Evolutionary conservation across 2,888 invertebrate species (phyloP).

Genomic region (Ormyrus nitidulus): DNA sequence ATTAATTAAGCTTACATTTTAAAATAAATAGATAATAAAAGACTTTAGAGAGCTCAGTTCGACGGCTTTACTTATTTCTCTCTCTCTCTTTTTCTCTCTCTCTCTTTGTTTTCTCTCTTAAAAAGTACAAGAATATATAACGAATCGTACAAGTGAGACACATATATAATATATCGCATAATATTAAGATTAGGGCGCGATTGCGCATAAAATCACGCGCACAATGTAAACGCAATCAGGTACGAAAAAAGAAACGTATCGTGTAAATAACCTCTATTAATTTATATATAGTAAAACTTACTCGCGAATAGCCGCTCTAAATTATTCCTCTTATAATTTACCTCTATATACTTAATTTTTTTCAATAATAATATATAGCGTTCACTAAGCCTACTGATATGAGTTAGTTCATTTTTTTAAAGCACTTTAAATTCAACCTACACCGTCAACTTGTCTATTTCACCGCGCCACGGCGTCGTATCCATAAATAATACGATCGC

Average conservation of each 20-base stretch:
- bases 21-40: constrained; percentile 31
- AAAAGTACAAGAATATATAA: constrained; percentile 52
- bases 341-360: constrained; percentile 41
- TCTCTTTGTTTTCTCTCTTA: constrained; percentile 28
- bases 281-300: constrained; percentile 60
- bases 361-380: constrained; percentile 62
- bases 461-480: background rate
- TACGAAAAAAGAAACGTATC: constrained; percentile 56
- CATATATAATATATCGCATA: constrained; percentile 30
- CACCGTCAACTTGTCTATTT: constrained; percentile 31
- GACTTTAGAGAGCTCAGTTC: constrained; percentile 39
- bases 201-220: constrained; percentile 36
- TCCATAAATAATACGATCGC: constrained; percentile 12
- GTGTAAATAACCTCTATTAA: constrained; percentile 54
- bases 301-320: constrained; percentile 59
- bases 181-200: constrained; percentile 40
- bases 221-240: constrained; percentile 59
- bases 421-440: constrained; percentile 74
- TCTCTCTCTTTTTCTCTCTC: constrained; percentile 14
- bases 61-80: constrained; percentile 36
- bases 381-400: constrained; percentile 71
- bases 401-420: constrained; percentile 73
- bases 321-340: constrained; percentile 52
- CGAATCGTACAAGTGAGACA: constrained; percentile 43
- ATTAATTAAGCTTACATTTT: constrained; percentile 31